Evolutionary conservation across 2,113 vertebrate species (phyloP).

Genomic region (Pipra filicauda): DNA sequence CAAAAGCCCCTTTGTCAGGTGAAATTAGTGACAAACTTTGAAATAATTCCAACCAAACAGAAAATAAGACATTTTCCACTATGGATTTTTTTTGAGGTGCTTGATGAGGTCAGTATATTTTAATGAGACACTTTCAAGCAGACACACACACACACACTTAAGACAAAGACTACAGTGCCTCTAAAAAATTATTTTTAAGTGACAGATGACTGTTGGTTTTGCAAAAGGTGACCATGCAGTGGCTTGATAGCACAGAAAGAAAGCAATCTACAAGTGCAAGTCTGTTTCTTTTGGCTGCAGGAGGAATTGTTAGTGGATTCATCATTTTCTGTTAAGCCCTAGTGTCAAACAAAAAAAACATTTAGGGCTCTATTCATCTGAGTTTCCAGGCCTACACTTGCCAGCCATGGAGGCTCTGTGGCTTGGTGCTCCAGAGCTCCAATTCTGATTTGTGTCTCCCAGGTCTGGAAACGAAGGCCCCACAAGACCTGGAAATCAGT

Average conservation of each 20-base stretch:
- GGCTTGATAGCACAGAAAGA: conserved; percentile 72
- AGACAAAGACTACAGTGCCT: conserved; percentile 56
- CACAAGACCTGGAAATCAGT: conserved; percentile 9
- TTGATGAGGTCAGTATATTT: conserved; percentile 48
- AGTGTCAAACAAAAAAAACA: conserved; percentile 72
- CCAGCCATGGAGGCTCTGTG: conserved; percentile 54
- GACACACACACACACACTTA: conserved; percentile 43
- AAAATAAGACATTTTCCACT: conserved; percentile 57
- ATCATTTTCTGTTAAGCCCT: conserved; percentile 72
- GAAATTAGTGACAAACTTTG: conserved; percentile 62
- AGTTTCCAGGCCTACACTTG: conserved; percentile 64
- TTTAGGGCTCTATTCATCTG: conserved; percentile 70
- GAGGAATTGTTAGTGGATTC: conserved; percentile 73
- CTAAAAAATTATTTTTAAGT: conserved; percentile 52
- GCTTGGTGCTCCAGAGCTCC: conserved; percentile 48
- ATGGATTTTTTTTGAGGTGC: conserved; percentile 44
- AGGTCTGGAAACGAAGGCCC: background rate
- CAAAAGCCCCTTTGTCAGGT: conserved; percentile 38
- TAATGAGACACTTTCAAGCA: conserved; percentile 51
- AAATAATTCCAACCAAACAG: conserved; percentile 69
- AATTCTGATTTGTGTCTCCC: conserved; percentile 20
- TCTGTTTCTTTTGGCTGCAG: conserved; percentile 80
- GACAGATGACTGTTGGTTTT: conserved; percentile 64
- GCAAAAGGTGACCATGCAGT: conserved; percentile 61
- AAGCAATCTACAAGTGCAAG: conserved; percentile 74